Percentiles rank a stretch among this genome's conserved stretches.
These are phyloP conservation scores for Oithona nana DNA, from an alignment of 2,888 invertebrate genomes.

Conservation along the genomic window DNA sequence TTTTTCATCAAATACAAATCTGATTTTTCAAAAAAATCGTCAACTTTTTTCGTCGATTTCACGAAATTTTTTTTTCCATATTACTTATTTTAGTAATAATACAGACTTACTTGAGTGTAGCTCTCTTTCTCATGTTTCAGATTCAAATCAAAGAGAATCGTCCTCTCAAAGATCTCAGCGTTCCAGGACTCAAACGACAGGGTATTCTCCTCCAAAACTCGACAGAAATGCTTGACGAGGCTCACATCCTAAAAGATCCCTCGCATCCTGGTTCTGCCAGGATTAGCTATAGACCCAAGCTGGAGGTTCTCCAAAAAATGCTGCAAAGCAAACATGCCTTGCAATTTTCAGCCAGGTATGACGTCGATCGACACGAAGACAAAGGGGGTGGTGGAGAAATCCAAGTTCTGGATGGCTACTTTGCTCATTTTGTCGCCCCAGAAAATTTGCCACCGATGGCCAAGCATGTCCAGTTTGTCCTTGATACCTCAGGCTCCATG, in stretches of 20 bases:
- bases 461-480: constrained; percentile 48
- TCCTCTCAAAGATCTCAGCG: background rate
- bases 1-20: too few species aligned
- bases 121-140: background rate
- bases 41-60: too few species aligned
- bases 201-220: background rate
- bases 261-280: background rate
- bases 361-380: constrained; percentile 38
- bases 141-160: background rate
- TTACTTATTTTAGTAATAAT: too few species aligned
- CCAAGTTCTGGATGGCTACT: constrained; percentile 38
- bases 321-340: background rate
- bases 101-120: too few species aligned
- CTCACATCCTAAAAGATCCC: background rate
- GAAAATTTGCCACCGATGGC: constrained; percentile 36
- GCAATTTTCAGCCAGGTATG: constrained; percentile 48
- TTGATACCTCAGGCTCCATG: constrained; percentile 57
- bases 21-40: too few species aligned
- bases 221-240: background rate
- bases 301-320: background rate
- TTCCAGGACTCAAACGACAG: background rate
- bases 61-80: too few species aligned
- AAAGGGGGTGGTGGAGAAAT: constrained; percentile 37
- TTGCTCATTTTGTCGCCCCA: constrained; percentile 54
- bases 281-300: background rate